Base-by-base conservation (phyloP, 2,113 vertebrate species). In the Phycodurus eques region DNA sequence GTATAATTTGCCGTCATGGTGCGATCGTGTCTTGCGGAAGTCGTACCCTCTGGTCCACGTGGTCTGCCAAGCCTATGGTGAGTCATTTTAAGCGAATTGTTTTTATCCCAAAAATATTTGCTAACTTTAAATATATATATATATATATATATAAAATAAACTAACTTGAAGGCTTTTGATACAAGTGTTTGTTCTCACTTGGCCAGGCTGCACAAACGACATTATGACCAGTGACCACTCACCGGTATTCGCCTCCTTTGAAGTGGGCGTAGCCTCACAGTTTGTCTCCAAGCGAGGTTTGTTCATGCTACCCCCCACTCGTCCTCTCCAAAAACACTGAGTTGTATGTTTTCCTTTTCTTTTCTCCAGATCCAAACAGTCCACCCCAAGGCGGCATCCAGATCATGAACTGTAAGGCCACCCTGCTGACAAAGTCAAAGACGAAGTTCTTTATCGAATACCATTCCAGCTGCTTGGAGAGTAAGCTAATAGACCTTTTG, bases 1-100 rank as follows among this genome's bases (percentile, higher is more conserved):
- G 83, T 99, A 97, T 88, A 99, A 99, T 87, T 88, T 99, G 76
- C 98, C 97, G 3, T 99, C 97, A 22, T 99, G 98, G 98, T 99
- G 98, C 74, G 98, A 99, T 85, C 95, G 98, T 5, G 95, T 99
- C 73, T 94, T 99, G 74, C 92, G 97, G 89, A 99, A 98, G 90
- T 98, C 97, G 0, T 98, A 98, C 75, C 98, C 98, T 6, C 90
- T 94, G 82, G 96, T 96, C 77, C 96, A 99, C 2, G 93, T 98
- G 70, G 92, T 95, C 75, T 98, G 97, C 86, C 96, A 99, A 87
- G 96, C 96, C 2, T 99, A 99, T 0, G 98, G 98, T 98, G 88
- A 93, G 95, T 73, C 20, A 10, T 59, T 63, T 9, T 1, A 31
- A 44, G 3, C 20, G 2, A 2, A 17, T 51, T 70, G 20, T 35